These are phyloP conservation scores for Harpalus rubripes DNA, from an alignment of 2,888 invertebrate species.

Conservation along the genomic window DNA sequence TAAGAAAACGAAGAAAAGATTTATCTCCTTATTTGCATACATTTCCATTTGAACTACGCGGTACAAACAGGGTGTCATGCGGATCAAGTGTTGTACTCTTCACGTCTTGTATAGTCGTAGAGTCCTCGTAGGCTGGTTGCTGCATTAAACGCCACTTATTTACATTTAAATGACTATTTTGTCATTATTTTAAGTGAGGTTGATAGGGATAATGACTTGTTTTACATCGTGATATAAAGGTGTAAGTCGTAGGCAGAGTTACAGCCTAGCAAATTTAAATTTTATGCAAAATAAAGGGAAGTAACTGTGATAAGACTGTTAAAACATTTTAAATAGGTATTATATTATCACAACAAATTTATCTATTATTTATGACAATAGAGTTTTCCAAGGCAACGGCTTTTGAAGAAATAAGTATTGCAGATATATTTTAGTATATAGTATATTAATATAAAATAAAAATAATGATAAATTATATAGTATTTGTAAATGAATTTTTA, in stretches of 20 bases:
- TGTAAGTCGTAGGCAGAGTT: slow-evolving; percentile 9
- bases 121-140: background rate
- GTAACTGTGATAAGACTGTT: too few relatives aligned
- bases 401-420: too few relatives aligned
- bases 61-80: slow-evolving; percentile 20
- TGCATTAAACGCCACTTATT: slow-evolving; percentile 47
- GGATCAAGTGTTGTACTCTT: slow-evolving; percentile 44
- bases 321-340: too few relatives aligned
- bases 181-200: slow-evolving; percentile 48
- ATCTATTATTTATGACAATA: too few relatives aligned
- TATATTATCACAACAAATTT: too few relatives aligned
- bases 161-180: slow-evolving; percentile 50
- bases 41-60: slow-evolving; percentile 41
- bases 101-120: background rate
- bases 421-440: too few relatives aligned
- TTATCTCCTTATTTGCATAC: slow-evolving; percentile 27
- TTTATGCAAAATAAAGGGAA: slow-evolving; percentile 14
- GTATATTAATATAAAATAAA: too few relatives aligned
- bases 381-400: too few relatives aligned
- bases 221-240: slow-evolving; percentile 31
- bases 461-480: too few relatives aligned
- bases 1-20: slow-evolving; percentile 42
- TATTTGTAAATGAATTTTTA: too few relatives aligned
- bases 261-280: slow-evolving; percentile 16
- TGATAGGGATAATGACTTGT: slow-evolving; percentile 50